Conservation (phyloP, 2,888 invertebrate species). For the Syrista parreyssii region DNA sequence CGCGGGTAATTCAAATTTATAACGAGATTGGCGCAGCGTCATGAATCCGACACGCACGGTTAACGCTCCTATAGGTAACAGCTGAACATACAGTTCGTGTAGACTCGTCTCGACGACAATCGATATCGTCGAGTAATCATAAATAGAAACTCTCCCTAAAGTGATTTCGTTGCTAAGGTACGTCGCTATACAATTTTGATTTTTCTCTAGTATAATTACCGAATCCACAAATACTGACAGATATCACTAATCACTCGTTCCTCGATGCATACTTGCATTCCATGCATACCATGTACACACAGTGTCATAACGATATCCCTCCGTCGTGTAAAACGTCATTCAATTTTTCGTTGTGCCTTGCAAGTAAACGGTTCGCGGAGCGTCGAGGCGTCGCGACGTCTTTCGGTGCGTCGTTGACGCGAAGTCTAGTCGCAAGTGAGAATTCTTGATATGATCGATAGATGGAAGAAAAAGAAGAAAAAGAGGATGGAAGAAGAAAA, state of each 20-base stretch:
- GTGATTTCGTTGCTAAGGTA: neutral
- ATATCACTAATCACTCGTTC: neutral
- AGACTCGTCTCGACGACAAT: neutral
- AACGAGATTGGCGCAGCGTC: neutral
- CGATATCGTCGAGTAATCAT: neutral
- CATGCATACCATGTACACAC: neutral
- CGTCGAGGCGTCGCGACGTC: neutral
- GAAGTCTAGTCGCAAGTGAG: neutral
- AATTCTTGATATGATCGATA: neutral
- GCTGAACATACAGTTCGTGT: neutral
- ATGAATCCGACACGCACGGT: neutral
- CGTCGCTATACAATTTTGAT: neutral
- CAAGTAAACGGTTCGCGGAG: constrained; percentile 3
- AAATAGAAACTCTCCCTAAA: neutral
- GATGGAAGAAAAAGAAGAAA: neutral
- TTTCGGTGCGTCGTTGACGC: neutral
- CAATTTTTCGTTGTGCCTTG: constrained; percentile 20
- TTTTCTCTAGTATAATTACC: neutral
- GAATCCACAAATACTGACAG: neutral
- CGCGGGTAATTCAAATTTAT: neutral
- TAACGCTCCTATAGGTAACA: neutral
- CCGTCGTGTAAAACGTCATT: neutral
- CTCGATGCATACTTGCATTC: neutral
- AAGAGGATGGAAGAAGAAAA: neutral
- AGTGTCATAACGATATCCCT: neutral